Evolutionary conservation across 2,797 vertebrate species (phyloP).

Genomic region (Chaetophractus vellerosus): DNA sequence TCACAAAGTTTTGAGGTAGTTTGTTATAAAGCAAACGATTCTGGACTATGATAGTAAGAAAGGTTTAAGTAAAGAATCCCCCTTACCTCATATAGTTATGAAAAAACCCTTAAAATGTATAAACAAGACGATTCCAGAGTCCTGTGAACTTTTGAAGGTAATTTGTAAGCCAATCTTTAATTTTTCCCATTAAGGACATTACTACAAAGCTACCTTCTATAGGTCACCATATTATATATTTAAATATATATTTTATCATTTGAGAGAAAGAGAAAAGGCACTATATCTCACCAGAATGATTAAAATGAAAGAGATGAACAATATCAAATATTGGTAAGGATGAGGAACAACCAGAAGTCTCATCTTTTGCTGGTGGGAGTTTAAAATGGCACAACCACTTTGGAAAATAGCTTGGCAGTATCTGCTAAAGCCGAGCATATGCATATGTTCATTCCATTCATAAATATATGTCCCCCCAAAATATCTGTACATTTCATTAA

Average conservation of each 20-base stretch:
- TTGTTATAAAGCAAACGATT: neutral
- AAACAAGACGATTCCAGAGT: conserved; percentile 14
- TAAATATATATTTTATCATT: neutral
- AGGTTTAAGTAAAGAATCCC: neutral
- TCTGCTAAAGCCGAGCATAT: too few relatives aligned
- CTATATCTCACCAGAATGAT: neutral
- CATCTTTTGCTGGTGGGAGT: too few relatives aligned
- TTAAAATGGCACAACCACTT: too few relatives aligned
- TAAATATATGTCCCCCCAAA: neutral
- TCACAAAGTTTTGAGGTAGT: neutral
- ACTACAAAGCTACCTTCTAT: neutral
- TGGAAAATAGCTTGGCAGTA: too few relatives aligned
- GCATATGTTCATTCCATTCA: neutral
- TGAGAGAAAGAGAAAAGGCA: neutral
- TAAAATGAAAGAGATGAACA: neutral
- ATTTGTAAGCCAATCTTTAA: conserved; percentile 30
- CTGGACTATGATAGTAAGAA: neutral
- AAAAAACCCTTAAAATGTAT: neutral
- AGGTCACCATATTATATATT: neutral
- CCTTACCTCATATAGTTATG: neutral
- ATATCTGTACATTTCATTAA: neutral
- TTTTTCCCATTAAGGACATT: neutral
- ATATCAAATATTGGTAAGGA: too few relatives aligned
- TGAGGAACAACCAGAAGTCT: too few relatives aligned
- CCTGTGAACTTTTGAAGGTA: conserved; percentile 34